Evolutionary conservation across 2,888 invertebrate species (phyloP).

Genomic region (Frankliniella intonsa): DNA sequence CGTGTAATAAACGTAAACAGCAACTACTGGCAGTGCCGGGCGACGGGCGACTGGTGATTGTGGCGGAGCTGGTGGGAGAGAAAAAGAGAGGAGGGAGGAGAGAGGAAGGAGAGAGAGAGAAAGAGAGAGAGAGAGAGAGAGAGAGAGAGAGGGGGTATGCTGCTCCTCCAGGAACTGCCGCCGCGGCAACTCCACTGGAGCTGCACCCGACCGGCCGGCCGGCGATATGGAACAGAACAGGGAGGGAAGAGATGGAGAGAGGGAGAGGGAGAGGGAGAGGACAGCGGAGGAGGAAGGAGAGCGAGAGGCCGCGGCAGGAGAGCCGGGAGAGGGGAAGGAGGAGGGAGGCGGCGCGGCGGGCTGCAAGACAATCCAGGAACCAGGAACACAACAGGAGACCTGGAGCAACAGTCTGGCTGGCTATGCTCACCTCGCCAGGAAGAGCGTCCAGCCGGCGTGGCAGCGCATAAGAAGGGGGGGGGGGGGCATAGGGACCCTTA

Average conservation of each 20-base stretch:
- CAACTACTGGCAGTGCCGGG: neutral
- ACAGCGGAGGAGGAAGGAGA: neutral
- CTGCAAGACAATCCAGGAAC: too few relatives aligned
- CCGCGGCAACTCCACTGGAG: neutral
- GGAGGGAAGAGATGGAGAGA: too few relatives aligned
- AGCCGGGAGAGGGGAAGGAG: too few relatives aligned
- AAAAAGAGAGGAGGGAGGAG: neutral
- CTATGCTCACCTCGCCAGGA: too few relatives aligned
- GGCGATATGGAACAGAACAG: neutral
- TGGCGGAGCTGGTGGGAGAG: neutral
- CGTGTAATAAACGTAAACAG: constrained; percentile 11
- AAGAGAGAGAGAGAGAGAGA: neutral
- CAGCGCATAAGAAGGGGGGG: too few relatives aligned
- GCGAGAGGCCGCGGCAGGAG: too few relatives aligned
- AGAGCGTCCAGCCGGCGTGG: too few relatives aligned
- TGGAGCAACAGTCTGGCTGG: too few relatives aligned
- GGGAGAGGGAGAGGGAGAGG: neutral
- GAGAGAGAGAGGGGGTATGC: neutral
- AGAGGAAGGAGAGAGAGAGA: neutral
- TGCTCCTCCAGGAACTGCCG: constrained; percentile 10
- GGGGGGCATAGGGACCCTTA: too few relatives aligned
- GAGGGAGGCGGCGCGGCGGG: too few relatives aligned
- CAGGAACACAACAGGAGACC: too few relatives aligned
- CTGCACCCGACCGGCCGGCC: neutral
- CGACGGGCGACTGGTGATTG: neutral